Base-by-base conservation (phyloP, 2,797 vertebrate genomes). In the Spondyliosoma cantharus region DNA sequence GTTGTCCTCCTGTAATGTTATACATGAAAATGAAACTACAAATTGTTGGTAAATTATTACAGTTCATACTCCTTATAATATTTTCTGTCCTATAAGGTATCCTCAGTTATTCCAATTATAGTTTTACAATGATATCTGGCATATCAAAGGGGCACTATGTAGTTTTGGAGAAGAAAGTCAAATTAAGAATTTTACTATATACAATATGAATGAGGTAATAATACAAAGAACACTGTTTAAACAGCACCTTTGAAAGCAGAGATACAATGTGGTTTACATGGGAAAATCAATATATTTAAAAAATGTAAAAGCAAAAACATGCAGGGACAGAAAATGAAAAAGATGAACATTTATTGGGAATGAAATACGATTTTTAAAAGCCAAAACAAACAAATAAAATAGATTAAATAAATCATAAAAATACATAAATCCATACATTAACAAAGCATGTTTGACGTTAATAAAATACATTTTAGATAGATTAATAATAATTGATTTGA, bases 1-100 rank as follows among this genome's bases (percentile, higher is more conserved):
- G 68, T 45, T 20, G 49, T 77, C 27, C 17, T 50, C 43, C 17
- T 49, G 37, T 56, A 13, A 65, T 65, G 58, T 67, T 71, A 37
- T 65, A 59, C 25, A 56, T 20, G 63, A 29, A 48, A 60, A 25
- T 50, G 3, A 48, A 7, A 14, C 32, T 45, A 63, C 43, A 46
- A 29, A 3, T 7, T 48, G 22, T 8, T 54, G n/a, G 7, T 24
- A 8, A 29, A 9, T 16, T 63, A 37, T 12, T 7, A 9, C 13
- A 45, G 2, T 27, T 20, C 13, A 19, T 64, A 5, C 3, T 74
- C 19, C 11, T 50, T 7, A n/a, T 64, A 12, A n/a, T 76, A 29
- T 25, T 50, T 49, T 66, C 19, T 60, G 14, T 15, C 22, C 9
- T 13, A 22, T 17, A 62, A 60, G 14, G 5, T 60, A 46, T 56